phyloP scores from a whole-genome alignment of 2,888 invertebrate species.

The Zaprionus obscuricornis region DNA sequence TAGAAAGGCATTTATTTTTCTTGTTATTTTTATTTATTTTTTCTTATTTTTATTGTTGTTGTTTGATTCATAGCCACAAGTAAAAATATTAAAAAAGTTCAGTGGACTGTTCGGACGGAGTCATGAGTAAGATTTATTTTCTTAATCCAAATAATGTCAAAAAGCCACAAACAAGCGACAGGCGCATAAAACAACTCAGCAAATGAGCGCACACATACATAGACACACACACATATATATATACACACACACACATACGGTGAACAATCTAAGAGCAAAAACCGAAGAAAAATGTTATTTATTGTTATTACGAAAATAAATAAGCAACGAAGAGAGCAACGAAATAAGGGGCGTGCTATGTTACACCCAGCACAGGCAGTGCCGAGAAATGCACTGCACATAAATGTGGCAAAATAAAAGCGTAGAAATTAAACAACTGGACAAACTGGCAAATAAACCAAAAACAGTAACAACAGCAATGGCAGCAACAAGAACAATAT shows the following conservation, averaged over 20 bases:
- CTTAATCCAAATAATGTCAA: conserved; percentile 78
- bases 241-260: not conserved
- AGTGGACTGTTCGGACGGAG: conserved; percentile 18
- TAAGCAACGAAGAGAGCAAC: conserved; percentile 56
- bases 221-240: conserved; percentile 14
- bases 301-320: conserved; percentile 78
- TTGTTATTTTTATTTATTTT: too few species aligned
- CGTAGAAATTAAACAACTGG: conserved; percentile 75
- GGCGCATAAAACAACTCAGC: conserved; percentile 74
- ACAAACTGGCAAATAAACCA: conserved; percentile 58
- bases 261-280: conserved; percentile 36
- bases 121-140: conserved; percentile 64
- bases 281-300: conserved; percentile 73
- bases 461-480: not conserved
- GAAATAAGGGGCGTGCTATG: conserved; percentile 30
- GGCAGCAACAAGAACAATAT: not conserved
- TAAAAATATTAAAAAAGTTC: conserved; percentile 31
- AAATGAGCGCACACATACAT: conserved; percentile 59
- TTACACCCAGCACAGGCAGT: conserved; percentile 19
- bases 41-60: too few species aligned
- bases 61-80: not conserved
- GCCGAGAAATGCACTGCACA: conserved; percentile 47
- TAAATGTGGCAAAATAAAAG: conserved; percentile 71
- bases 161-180: conserved; percentile 78
- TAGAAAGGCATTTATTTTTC: too few species aligned